Base-by-base conservation (phyloP, 2,113 vertebrate species). In the Hymenochirus boettgeri region DNA sequence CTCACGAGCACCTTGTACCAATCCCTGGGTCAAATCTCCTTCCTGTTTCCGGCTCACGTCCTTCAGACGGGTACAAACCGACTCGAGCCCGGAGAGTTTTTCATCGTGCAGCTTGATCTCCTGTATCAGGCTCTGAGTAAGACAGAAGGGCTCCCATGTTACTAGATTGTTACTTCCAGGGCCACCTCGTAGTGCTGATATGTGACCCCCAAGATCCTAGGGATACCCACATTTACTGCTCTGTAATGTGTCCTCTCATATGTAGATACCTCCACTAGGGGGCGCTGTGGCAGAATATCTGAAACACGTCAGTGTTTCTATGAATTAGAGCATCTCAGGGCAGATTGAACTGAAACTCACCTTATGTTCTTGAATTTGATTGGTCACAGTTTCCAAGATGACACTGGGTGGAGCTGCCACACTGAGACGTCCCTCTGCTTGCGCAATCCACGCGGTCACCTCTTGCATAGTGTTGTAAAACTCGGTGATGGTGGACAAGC, bases 351-450 rank as follows among this genome's bases (percentile, higher is more conserved):
- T 9, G 4, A 10, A n/a, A 61, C 71, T 2, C 60, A 88, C 93
- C 85, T 85, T 90, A 76, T 93, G 91, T 47, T 90, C 83, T 74
- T 88, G 87, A 45, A 92, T 80, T 79, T 95, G 92, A 2, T 42
- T 17, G 0, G 74, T 83, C 71, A 93, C 71, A 0, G 80, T 89
- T 24, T 91, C 86, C 47, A 93, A 78, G 61, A 92, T 39, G 27
- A 88, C 87, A 77, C 92, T 94, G 55, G 93, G 88, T 0, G 80
- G 74, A 2, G 75, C 65, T 0, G 89, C 79, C 31, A 72, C 61
- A 7, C 64, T 74, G 0, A 91, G 80, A 3, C 76, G 71, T 66
- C 90, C 86, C 60, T 93, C 89, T 5, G 82, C 85, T 0, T 79
- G 85, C 21, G 69, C 79, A 83, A 91, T 84, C 83, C 88, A 90